Evolutionary conservation across 2,888 invertebrate genomes (phyloP).

Genomic region (Spodoptera exigua): DNA sequence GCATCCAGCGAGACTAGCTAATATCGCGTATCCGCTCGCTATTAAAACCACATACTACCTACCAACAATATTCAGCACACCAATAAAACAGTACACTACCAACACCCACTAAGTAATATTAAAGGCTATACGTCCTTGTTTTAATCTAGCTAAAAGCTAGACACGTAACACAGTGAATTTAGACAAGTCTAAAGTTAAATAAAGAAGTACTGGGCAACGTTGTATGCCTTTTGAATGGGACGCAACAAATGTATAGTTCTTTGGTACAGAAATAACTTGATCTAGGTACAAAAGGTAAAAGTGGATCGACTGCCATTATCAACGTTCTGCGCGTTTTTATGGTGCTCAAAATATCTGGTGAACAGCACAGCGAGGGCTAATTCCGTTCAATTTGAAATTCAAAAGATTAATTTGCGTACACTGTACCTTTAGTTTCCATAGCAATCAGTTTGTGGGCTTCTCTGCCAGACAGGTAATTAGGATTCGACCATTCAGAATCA

Average conservation of each 20-base stretch:
- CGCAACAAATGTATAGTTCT: constrained; percentile 8
- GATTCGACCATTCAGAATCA: too few relatives aligned
- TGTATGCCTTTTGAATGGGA: constrained; percentile 25
- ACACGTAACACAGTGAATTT: constrained; percentile 38
- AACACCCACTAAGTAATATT: constrained; percentile 23
- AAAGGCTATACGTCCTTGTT: constrained; percentile 28
- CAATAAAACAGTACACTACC: constrained; percentile 13
- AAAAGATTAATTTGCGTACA: too few relatives aligned
- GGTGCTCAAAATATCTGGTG: neutral
- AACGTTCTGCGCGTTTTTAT: neutral
- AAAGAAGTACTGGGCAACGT: constrained; percentile 29
- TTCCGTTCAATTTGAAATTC: too few relatives aligned
- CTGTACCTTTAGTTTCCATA: too few relatives aligned
- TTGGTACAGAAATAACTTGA: constrained; percentile 20
- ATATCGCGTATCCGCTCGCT: constrained; percentile 14
- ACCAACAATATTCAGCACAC: constrained; percentile 8
- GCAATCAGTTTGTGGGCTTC: too few relatives aligned
- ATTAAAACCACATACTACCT: constrained; percentile 21
- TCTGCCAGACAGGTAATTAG: too few relatives aligned
- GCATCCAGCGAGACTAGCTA: neutral
- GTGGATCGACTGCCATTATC: neutral
- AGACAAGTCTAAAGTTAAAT: constrained; percentile 46
- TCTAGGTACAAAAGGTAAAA: constrained; percentile 8
- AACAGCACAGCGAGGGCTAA: neutral
- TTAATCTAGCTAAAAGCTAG: constrained; percentile 55